Conservation (phyloP, 1,140 invertebrate species). For the Formica selysi region DNA sequence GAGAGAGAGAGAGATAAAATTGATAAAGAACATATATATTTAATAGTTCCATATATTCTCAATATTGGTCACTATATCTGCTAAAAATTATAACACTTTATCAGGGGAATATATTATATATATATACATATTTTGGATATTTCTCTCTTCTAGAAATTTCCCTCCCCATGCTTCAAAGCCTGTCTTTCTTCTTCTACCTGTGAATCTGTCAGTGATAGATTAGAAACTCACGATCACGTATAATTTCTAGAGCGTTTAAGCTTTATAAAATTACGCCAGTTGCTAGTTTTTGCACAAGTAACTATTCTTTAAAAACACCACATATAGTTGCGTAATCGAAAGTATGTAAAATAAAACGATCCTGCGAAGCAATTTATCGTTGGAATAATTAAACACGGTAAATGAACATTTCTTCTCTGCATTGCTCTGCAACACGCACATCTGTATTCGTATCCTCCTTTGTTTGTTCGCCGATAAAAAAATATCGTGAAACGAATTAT, state of each 20-base stretch:
- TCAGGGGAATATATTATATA: neutral
- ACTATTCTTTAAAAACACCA: slow-evolving; percentile 5
- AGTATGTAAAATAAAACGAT: slow-evolving; percentile 23
- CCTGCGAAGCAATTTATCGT: slow-evolving; percentile 6
- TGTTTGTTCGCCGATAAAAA: slow-evolving; percentile 29
- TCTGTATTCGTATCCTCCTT: neutral
- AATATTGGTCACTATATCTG: neutral
- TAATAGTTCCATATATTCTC: neutral
- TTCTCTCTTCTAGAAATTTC: neutral
- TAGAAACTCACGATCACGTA: neutral
- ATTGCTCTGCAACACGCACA: slow-evolving; percentile 2
- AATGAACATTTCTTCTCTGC: neutral
- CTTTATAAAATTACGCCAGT: neutral
- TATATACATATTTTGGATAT: neutral
- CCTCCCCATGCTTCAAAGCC: neutral
- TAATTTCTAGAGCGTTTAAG: neutral
- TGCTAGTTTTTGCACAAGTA: slow-evolving; percentile 12
- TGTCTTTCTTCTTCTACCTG: neutral
- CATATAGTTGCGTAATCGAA: slow-evolving; percentile 3
- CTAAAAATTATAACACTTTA: neutral
- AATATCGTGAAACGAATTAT: neutral
- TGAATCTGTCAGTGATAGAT: neutral
- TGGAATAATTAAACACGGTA: slow-evolving; percentile 5
- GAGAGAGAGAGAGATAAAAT: neutral
- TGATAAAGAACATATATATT: neutral